Evolutionary conservation across 2,113 vertebrate species (phyloP), one percentile per base, ranked within the genome.

Genomic region (Callipepla californica): DNA sequence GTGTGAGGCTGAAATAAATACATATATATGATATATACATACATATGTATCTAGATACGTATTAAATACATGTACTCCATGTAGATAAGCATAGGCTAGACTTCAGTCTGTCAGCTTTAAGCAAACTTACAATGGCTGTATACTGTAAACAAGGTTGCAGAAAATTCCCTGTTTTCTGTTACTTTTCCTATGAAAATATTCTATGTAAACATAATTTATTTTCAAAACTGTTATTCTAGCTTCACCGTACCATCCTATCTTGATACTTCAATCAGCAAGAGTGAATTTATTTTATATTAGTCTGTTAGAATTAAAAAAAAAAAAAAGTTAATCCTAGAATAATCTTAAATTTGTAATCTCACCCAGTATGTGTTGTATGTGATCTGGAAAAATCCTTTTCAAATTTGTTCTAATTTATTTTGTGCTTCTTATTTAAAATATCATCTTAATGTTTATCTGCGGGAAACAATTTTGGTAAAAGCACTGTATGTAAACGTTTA

Each of bases 321-420:
- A 61, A 62, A 51, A 0, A 80, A 58, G 23, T 50, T 36, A 80
- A 74, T 69, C 18, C 55, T 73, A 81, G 80, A 23, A 62, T 7
- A 67, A 73, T 50, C 10, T 16, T 36, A 21, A 21, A 44, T 70
- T 51, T 25, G 38, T 51, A 65, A 9, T 7, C 2, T 21, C 73
- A 9, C 38, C 23, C 22, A 9, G 7, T 50, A 23, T 0, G 0
- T 51, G 2, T 55, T 47, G 38, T 42, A 55, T 3, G 1, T 40
- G 22, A 36, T 76, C 40, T 85, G 51, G 9, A 65, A 89, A 76
- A 76, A 8, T 57, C 7, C 6, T 58, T 85, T 68, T 40, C 4
- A 45, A 79, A 93, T 87, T 19, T 58, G 16, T 66, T 73, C 6
- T 79, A 16, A 53, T 73, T 89, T 73, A 85, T 76, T 94, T 82